Evolutionary conservation across 2,113 vertebrate genomes (phyloP).

Genomic region (Bagarius yarrelli): DNA sequence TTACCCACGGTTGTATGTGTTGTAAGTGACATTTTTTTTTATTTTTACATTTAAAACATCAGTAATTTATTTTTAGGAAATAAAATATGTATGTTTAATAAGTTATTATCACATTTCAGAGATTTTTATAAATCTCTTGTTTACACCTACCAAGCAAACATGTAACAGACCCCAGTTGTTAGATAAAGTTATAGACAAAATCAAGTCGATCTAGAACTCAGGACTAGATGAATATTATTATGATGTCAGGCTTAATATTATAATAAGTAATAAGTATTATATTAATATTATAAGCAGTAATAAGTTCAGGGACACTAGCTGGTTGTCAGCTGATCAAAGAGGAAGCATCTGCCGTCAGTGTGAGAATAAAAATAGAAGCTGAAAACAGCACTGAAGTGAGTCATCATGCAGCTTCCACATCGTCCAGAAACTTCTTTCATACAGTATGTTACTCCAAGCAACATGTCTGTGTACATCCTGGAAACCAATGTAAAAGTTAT

Average conservation of each 20-base stretch:
- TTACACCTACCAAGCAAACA: background rate
- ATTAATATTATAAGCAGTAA: too few relatives aligned
- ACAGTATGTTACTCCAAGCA: constrained; percentile 61
- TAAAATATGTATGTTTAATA: too few relatives aligned
- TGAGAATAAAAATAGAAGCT: constrained; percentile 23
- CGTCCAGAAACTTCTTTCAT: constrained; percentile 37
- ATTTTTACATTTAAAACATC: background rate
- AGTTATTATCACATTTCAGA: background rate
- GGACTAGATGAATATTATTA: constrained; percentile 19
- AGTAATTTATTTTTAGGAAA: background rate
- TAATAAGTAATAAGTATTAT: too few relatives aligned
- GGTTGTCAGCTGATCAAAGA: constrained; percentile 30
- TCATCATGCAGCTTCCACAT: constrained; percentile 25
- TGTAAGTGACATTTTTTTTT: background rate
- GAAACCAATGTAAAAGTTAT: background rate
- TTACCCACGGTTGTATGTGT: too few relatives aligned
- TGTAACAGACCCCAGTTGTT: background rate
- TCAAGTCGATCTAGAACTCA: constrained; percentile 21
- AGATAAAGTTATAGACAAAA: constrained; percentile 22
- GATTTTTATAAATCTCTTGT: constrained; percentile 8
- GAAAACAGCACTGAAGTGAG: constrained; percentile 35
- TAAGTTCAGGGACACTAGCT: background rate
- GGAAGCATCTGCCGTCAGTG: constrained; percentile 32
- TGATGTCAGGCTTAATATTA: constrained; percentile 25
- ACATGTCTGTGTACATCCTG: constrained; percentile 15